Evolutionary conservation across 2,797 vertebrate genomes (phyloP).

Genomic region (Lepidocolaptes lacrymiger): DNA sequence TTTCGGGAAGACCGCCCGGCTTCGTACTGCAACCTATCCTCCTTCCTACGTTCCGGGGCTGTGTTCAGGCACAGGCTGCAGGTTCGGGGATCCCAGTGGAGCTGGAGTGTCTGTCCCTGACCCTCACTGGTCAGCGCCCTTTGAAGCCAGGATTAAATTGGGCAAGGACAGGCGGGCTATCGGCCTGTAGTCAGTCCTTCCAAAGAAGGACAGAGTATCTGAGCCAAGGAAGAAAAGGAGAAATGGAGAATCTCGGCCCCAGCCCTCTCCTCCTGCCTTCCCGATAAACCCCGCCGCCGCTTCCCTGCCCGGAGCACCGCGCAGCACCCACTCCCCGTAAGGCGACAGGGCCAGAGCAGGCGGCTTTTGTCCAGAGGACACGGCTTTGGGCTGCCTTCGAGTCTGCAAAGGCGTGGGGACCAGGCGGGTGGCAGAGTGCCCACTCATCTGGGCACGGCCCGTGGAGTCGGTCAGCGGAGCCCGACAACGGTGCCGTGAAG

Average conservation of each 20-base stretch:
- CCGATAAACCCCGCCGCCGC: not conserved
- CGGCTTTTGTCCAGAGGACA: not conserved
- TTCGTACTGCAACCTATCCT: not conserved
- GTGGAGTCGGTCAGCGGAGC: not conserved
- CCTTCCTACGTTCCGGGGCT: not conserved
- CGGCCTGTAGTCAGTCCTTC: not conserved
- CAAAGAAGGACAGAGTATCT: not conserved
- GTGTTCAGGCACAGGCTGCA: not conserved
- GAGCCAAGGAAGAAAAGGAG: not conserved
- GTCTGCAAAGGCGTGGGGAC: not conserved
- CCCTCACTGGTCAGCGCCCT: not conserved
- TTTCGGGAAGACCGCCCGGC: not conserved
- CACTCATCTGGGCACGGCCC: not conserved
- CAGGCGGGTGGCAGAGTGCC: rapidly evolving
- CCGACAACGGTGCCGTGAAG: not conserved
- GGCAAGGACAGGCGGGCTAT: too few species aligned
- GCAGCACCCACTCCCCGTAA: not conserved
- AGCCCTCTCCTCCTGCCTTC: not conserved
- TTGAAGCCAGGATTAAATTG: not conserved
- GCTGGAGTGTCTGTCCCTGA: not conserved
- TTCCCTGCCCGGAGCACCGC: not conserved
- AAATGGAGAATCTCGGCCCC: not conserved
- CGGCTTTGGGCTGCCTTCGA: not conserved
- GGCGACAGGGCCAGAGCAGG: not conserved
- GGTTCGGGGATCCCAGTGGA: not conserved